Percentiles rank a stretch among this genome's conserved stretches.
Conservation (phyloP, 2,797 vertebrate species). For the Strix occidentalis region DNA sequence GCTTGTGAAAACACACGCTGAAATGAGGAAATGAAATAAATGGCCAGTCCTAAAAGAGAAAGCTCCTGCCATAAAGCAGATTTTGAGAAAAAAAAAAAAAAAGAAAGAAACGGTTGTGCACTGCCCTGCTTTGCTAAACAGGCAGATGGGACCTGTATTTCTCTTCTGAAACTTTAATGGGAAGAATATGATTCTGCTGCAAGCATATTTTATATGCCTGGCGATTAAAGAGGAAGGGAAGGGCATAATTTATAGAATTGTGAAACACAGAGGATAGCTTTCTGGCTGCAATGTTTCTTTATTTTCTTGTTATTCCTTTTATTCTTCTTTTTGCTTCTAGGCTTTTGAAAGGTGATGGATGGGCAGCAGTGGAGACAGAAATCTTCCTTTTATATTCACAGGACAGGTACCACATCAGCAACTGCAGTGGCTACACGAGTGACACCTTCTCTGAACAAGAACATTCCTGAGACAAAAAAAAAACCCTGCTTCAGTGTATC, state of each 20-base stretch:
- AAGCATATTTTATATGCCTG: constrained; percentile 38
- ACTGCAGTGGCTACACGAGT: background rate
- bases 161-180: constrained; percentile 55
- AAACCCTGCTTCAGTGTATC: background rate
- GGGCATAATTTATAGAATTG: constrained; percentile 48
- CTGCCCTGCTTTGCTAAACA: constrained; percentile 50
- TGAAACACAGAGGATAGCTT: constrained; percentile 36
- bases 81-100: background rate
- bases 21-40: constrained; percentile 42
- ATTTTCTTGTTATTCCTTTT: constrained; percentile 52
- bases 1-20: background rate
- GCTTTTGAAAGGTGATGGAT: constrained; percentile 38
- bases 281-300: constrained; percentile 37
- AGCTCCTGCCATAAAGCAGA: constrained; percentile 2
- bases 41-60: background rate
- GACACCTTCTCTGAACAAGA: background rate
- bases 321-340: constrained; percentile 28
- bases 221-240: constrained; percentile 50
- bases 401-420: background rate
- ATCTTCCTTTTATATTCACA: constrained; percentile 1
- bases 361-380: background rate
- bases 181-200: constrained; percentile 33
- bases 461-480: background rate
- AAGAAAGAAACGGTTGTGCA: background rate
- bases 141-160: constrained; percentile 45